These are phyloP conservation scores for Alexandromys fortis DNA, from an alignment of 2,113 vertebrate genomes.

Conservation along the genomic window DNA sequence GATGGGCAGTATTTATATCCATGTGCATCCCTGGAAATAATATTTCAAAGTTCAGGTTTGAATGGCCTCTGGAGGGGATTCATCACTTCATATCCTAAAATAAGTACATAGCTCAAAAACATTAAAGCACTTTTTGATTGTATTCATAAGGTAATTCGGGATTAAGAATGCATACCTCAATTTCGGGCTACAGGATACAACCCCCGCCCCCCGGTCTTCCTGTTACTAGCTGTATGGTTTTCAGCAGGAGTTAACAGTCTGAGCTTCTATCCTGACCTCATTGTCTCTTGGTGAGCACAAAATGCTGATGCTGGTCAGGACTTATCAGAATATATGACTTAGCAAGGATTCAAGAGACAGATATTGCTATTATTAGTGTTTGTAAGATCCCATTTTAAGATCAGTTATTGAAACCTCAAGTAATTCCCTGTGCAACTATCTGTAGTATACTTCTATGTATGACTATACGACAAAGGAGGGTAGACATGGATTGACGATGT, in stretches of 20 bases:
- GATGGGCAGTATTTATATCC: neutral
- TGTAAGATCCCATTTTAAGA: slow-evolving; percentile 40
- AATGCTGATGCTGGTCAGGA: neutral
- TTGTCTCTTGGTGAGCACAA: slow-evolving; percentile 5
- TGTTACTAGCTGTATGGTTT: neutral
- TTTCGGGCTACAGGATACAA: neutral
- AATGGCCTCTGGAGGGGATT: neutral
- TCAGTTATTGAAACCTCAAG: slow-evolving; percentile 28
- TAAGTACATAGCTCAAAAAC: neutral
- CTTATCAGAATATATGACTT: neutral
- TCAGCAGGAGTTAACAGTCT: neutral
- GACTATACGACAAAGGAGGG: neutral
- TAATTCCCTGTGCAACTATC: neutral
- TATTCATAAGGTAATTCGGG: neutral
- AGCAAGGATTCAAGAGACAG: neutral
- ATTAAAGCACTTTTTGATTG: neutral
- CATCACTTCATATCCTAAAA: slow-evolving; percentile 26
- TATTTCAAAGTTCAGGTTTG: neutral
- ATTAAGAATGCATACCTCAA: neutral
- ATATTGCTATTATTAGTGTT: neutral
- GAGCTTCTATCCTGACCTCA: neutral
- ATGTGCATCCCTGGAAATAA: neutral
- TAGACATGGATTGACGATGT: neutral
- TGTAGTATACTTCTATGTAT: neutral
- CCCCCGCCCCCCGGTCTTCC: neutral